A percentile compares a stretch with the other conserved stretches of the same genome.
Conservation (phyloP, 2,888 invertebrate species). For the Acholoe squamosa region DNA sequence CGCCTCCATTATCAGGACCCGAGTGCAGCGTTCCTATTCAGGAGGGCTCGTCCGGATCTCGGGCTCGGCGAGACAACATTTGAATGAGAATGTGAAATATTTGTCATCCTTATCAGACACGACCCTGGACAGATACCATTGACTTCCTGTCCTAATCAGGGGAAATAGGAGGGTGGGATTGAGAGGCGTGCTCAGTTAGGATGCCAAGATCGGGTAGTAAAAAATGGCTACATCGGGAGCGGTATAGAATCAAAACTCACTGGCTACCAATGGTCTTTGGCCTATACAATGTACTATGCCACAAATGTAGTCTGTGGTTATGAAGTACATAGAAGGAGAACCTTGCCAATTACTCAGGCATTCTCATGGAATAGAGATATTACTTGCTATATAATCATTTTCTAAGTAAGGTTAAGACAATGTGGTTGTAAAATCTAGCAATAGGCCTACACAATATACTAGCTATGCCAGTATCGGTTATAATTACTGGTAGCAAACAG, state of each 20-base stretch:
- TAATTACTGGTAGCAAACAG: too few species aligned
- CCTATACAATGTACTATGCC: too few species aligned
- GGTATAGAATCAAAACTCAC: background rate
- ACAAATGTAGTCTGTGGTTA: too few species aligned
- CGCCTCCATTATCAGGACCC: constrained; percentile 7
- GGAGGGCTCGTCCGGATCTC: background rate
- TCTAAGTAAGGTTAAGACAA: too few species aligned
- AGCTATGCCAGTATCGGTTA: too few species aligned
- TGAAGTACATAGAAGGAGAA: too few species aligned
- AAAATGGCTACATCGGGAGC: background rate
- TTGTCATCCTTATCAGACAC: constrained; percentile 27
- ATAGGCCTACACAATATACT: too few species aligned
- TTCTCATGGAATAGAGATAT: too few species aligned
- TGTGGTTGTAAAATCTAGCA: too few species aligned
- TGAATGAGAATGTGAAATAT: background rate
- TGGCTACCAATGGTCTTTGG: too few species aligned
- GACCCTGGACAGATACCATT: constrained; percentile 18
- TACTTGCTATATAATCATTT: too few species aligned
- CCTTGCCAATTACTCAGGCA: too few species aligned
- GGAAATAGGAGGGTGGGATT: background rate
- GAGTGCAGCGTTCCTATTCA: background rate
- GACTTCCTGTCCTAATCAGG: background rate
- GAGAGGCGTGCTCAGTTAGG: background rate
- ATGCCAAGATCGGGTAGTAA: background rate
- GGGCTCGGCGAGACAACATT: constrained; percentile 7